phyloP scores from a whole-genome alignment of 2,797 vertebrate species.

The Merluccius polli region DNA sequence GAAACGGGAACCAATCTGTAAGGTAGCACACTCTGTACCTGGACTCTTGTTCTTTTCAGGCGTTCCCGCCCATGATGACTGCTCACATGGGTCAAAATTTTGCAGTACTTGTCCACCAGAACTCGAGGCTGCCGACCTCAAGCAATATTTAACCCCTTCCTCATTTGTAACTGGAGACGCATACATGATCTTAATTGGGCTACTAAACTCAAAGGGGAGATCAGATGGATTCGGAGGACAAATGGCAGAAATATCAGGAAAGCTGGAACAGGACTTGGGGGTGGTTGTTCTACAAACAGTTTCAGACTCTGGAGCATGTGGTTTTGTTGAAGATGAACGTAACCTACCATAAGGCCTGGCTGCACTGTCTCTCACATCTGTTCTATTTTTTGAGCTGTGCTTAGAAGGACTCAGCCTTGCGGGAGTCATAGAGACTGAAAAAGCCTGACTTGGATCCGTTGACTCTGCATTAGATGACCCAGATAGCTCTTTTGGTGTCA shows the following conservation, averaged over 20 bases:
- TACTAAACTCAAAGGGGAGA: constrained; percentile 74
- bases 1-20: constrained; percentile 26
- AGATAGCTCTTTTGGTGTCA: constrained; percentile 19
- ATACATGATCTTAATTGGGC: constrained; percentile 97
- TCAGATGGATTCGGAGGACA: constrained; percentile 37
- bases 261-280: constrained; percentile 14
- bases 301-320: constrained; percentile 18
- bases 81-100: constrained; percentile 72
- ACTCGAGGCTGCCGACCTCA: constrained; percentile 79
- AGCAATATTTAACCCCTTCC: constrained; percentile 86
- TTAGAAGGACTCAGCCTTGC: constrained; percentile 34
- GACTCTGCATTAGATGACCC: constrained; percentile 21
- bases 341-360: constrained; percentile 32
- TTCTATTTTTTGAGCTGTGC: constrained; percentile 29
- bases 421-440: constrained; percentile 13
- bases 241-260: constrained; percentile 13
- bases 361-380: constrained; percentile 21
- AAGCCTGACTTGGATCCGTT: constrained; percentile 18
- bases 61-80: constrained; percentile 65
- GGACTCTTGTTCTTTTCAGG: constrained; percentile 53
- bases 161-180: constrained; percentile 82
- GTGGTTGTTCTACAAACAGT: constrained; percentile 21
- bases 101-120: constrained; percentile 59
- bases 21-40: constrained; percentile 26
- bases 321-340: constrained; percentile 48